Evolutionary conservation across 2,113 vertebrate genomes (phyloP).

Genomic region (Ascaphus truei): DNA sequence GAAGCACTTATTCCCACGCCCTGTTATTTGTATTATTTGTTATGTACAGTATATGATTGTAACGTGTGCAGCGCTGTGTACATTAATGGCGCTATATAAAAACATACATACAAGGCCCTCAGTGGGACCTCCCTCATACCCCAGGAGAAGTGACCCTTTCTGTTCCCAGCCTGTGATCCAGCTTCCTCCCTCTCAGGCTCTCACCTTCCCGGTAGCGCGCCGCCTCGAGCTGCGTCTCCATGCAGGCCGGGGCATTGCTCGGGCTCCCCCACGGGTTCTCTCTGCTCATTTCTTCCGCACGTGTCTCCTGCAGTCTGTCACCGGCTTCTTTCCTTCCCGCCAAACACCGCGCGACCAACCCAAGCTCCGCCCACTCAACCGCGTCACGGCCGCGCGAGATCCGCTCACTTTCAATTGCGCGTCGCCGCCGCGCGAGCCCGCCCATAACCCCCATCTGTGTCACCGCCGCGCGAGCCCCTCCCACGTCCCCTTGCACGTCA

Average conservation of each 20-base stretch:
- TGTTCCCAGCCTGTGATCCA: not conserved
- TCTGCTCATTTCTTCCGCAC: not conserved
- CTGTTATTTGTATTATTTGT: no score
- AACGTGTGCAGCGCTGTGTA: no score
- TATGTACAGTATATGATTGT: no score
- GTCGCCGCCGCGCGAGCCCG: not conserved
- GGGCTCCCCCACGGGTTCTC: conserved; percentile 75
- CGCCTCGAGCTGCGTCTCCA: conserved; percentile 85
- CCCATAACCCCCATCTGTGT: fast-evolving
- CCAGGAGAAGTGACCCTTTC: no score
- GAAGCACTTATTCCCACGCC: no score
- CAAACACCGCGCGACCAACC: not conserved
- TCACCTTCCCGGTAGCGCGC: conserved; percentile 78
- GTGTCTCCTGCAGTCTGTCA: not conserved
- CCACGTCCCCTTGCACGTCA: not conserved
- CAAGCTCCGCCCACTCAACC: not conserved
- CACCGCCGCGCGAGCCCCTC: not conserved
- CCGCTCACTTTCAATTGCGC: not conserved
- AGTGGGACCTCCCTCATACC: not conserved
- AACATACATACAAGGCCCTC: no score
- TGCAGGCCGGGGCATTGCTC: conserved; percentile 85
- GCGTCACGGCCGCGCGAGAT: not conserved
- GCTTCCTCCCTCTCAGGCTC: not conserved
- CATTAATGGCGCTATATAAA: no score
- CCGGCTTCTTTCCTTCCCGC: not conserved